phyloP scores from a whole-genome alignment of 2,888 invertebrate genomes.

The Torymus texanus region DNA sequence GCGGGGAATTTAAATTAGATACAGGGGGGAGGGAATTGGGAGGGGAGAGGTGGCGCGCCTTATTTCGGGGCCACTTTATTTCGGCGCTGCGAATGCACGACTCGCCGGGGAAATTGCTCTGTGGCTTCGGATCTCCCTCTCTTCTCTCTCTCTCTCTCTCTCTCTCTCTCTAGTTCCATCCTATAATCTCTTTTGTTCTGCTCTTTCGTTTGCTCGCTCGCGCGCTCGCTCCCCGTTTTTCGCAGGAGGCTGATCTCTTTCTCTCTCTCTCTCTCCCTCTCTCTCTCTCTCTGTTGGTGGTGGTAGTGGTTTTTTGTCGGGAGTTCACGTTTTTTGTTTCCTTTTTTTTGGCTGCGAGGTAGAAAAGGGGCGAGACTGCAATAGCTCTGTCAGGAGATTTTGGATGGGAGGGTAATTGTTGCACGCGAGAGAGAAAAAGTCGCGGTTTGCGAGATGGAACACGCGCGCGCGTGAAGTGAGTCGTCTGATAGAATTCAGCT shows the following conservation, averaged over 20 bases:
- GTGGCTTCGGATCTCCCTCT: slow-evolving; percentile 27
- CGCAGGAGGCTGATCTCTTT: neutral
- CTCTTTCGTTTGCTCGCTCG: slow-evolving; percentile 11
- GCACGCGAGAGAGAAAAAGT: neutral
- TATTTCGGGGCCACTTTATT: slow-evolving; percentile 51
- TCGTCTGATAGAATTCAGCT: neutral
- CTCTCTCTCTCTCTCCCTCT: neutral
- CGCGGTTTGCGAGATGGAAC: neutral
- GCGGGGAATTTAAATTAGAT: slow-evolving; percentile 73
- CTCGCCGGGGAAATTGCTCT: slow-evolving; percentile 52
- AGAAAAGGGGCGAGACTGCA: neutral
- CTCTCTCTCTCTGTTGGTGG: too few species aligned
- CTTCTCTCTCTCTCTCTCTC: neutral
- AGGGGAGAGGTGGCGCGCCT: slow-evolving; percentile 3
- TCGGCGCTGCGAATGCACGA: slow-evolving; percentile 39
- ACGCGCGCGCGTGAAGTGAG: neutral
- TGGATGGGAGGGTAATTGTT: slow-evolving; percentile 1
- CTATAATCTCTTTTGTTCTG: slow-evolving; percentile 45
- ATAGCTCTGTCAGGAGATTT: neutral
- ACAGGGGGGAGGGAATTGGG: slow-evolving; percentile 57
- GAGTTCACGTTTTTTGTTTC: too few species aligned
- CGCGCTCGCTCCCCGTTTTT: too few species aligned
- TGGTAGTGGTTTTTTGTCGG: too few species aligned
- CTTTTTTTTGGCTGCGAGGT: too few species aligned
- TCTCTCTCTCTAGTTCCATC: neutral